Base-by-base conservation (phyloP, 2,797 vertebrate genomes). In the Rhynchotus rufescens region DNA sequence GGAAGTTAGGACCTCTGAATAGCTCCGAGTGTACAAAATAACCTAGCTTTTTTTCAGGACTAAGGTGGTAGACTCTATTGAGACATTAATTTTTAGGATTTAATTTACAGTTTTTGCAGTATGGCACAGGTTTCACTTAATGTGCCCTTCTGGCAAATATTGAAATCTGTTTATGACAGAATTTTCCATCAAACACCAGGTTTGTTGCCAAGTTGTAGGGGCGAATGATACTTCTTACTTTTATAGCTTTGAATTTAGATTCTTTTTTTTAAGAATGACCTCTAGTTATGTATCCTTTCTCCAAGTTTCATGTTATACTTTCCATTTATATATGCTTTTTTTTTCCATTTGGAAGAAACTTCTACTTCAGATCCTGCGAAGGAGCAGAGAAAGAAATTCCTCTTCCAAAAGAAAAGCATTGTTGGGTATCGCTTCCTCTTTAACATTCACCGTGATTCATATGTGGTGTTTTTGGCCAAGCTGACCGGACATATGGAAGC, bases 1-100 rank as follows among this genome's bases (percentile, higher is more conserved):
- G 77, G 82, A 89, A 95, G 95, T 89, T 87, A 94, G 77, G 84
- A 89, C 66, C 90, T 76, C 45, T 85, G 69, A 79, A 84, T 62
- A 87, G 36, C 49, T 66, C 42, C 74, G 40, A 87, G 19, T 26
- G 20, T 75, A 36, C 40, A 84, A 94, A 91, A 83, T 78, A 80
- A 87, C 47, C 42, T 77, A 76, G 7, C 40, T 88, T 90, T 90
- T 95, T 92, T 57, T 96, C 66, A 90, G 86, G 68, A 66, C 10
- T 20, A 54, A 51, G 25, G 42, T 65, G 84, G 57, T 90, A 91
- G 78, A 81, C 80, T 89, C 77, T 88, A 81, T 67, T 30, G 74
- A 80, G 73, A 28, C 8, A 40, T 64, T 36, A 32, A 62, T 84
- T 51, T 73, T 92, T 67, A 42, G 84, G 60, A 80, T 76, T 87